Conservation (phyloP, 2,113 vertebrate species). For the Boleophthalmus pectinirostris region DNA sequence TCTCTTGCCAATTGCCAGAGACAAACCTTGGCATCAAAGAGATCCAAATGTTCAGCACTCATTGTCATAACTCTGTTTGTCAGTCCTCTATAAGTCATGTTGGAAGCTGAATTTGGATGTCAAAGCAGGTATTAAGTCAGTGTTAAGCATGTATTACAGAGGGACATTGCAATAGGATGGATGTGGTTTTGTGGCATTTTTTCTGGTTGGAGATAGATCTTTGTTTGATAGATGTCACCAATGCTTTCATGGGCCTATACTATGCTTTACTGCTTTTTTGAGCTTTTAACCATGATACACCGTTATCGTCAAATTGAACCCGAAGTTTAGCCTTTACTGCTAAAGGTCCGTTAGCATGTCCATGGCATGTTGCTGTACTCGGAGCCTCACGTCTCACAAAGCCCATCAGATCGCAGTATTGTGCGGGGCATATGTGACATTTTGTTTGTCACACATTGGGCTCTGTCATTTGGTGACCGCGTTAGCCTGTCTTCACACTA, state of each 20-base stretch:
- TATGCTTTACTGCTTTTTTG: background rate
- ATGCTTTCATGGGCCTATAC: background rate
- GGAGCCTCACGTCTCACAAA: conserved; percentile 46
- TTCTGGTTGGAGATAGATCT: too few species aligned
- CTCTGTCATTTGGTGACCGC: conserved; percentile 59
- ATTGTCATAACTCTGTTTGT: background rate
- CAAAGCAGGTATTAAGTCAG: background rate
- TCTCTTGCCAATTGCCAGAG: too few species aligned
- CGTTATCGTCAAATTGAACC: background rate
- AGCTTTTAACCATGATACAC: background rate
- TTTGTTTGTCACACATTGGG: conserved; percentile 64
- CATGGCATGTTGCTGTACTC: conserved; percentile 18
- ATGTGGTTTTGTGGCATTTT: background rate
- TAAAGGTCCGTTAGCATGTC: background rate
- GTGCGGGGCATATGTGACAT: conserved; percentile 64
- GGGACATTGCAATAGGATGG: background rate
- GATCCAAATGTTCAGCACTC: background rate
- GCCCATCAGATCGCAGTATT: conserved; percentile 48
- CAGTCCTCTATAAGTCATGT: background rate
- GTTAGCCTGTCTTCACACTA: conserved; percentile 47
- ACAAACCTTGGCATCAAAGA: too few species aligned
- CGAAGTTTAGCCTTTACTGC: background rate
- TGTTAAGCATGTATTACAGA: background rate
- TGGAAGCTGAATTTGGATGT: background rate
- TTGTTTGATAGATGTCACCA: background rate